Evolutionary conservation across 64 coral and sea anemone genomes (phyloP), one percentile per base, ranked within the genome.

Genomic region (Montipora sp.): DNA sequence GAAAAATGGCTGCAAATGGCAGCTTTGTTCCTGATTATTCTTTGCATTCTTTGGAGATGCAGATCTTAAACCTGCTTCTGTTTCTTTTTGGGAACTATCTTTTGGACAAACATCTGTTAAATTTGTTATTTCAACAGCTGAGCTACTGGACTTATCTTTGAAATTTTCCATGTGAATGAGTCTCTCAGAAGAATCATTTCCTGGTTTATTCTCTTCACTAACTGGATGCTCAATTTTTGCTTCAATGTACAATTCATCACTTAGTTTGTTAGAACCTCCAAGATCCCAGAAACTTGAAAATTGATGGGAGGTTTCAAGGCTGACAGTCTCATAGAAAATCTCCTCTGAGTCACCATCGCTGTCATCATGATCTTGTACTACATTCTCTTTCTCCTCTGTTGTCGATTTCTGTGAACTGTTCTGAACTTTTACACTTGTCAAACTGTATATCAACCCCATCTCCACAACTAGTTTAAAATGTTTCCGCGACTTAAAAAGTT

Each of bases 291-390:
- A 14, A 85, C 57, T 36, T 36, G 36, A 36, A 36, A 36, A 66
- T 16, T 19, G 12, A 46, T 4, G 18, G 36, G 61, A 59, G 15
- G 63, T 8, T 68, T 18, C 63, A 68, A 68, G 12, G 16, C 63
- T 68, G 5, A 7, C 43, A 71, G 82, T 85, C 23, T 85, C 82
- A 51, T 50, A 85, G 19, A 85, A 85, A 50, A 14, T 71, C 46
- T 85, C 82, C 19, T 85, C 82, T 4, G 4, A 19, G n/a, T 72
- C 22, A 22, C 6, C 11, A 15, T 71, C 61, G 18, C 82, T 85
- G 36, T 85, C 82, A 4, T 27, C 24, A 27, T 27, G 24, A 27
- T 72, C 59, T 48, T 48, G 59, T 19, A 61, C 8, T 68, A 48
- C 8, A 7, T 68, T 19, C 10, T 2, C 19, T 72, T 66, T 85